Evolutionary conservation across 2,113 vertebrate species (phyloP).

Genomic region (Bubo scandiacus): DNA sequence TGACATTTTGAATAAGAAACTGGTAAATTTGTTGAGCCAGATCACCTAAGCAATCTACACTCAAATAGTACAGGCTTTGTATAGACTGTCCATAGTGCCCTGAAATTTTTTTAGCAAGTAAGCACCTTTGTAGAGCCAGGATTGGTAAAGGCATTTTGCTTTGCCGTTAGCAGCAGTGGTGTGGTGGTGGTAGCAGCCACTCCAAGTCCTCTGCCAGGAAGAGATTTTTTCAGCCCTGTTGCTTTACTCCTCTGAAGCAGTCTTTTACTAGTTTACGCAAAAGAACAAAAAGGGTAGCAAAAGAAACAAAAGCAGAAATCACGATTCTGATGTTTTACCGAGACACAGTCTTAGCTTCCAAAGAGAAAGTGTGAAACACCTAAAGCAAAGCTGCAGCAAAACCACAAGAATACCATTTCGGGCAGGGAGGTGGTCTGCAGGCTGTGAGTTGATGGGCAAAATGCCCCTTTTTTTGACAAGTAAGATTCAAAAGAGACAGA

Average conservation of each 20-base stretch:
- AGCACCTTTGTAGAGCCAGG: not conserved
- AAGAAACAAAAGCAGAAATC: not conserved
- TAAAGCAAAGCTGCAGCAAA: not conserved
- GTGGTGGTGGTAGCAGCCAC: not conserved
- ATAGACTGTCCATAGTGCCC: not conserved
- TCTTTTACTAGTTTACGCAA: not conserved
- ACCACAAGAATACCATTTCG: not conserved
- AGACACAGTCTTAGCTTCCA: not conserved
- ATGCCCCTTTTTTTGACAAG: not conserved
- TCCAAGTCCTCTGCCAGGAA: not conserved
- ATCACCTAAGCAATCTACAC: not conserved
- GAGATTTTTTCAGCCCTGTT: not conserved
- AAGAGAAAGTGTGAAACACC: not conserved
- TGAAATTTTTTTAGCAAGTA: not conserved
- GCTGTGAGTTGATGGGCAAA: not conserved
- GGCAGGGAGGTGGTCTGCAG: not conserved
- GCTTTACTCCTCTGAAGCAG: not conserved
- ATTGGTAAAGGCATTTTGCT: not conserved
- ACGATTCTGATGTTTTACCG: not conserved
- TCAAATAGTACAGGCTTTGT: not conserved
- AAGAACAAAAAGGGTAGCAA: not conserved
- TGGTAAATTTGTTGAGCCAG: not conserved
- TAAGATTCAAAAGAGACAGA: not conserved
- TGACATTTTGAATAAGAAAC: not conserved
- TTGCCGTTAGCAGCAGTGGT: not conserved